Base-by-base conservation (phyloP, 2,113 vertebrate genomes). In the Xiphophorus couchianus region DNA sequence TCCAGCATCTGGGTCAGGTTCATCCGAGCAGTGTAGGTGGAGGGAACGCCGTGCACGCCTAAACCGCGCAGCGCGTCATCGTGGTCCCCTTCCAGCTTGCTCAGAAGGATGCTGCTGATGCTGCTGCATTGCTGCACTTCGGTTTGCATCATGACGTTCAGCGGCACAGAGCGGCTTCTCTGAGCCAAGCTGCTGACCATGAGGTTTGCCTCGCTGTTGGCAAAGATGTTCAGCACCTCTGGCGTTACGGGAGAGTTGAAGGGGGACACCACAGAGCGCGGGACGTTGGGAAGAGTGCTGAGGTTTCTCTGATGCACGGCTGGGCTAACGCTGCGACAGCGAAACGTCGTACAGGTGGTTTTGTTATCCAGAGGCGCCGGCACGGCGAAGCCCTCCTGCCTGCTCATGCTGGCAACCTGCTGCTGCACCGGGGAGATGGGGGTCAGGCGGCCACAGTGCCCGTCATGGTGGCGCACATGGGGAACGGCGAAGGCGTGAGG, bases 111-210 rank as follows among this genome's bases (percentile, higher is more conserved):
- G 6, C 91, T 96, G 72, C 95, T 94, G 86, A 99, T 97, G 89
- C 96, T 97, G 86, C 96, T 96, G 86, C 90, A 58, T 11, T 93
- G 88, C 92, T 96, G 62, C 94, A 93, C 96, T 74, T 97, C 96
- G 0, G 96, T 97, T 90, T 99, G 97, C 98, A 99, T 99, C 98
- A 99, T 99, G 78, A 99, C 94, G n/a, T 95, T 98, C 84, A 98
- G 90, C 0, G 98, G 98, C 83, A 99, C 98, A 0, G 98, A 99
- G 29, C 97, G 98, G 91, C 98, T 99, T 92, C 98, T 96, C 84
- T 99, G 98, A 64, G 96, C 97, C 87, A 99, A 94, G 90, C 93
- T 97, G 89, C 93, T 96, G 94, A 94, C 94, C 84, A 94, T 93
- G 19, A 94, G 79, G 74, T 96, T 95, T 67, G 93, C 74, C 22